Conservation (phyloP, 2,888 invertebrate species). For the Plagiodera versicolora region DNA sequence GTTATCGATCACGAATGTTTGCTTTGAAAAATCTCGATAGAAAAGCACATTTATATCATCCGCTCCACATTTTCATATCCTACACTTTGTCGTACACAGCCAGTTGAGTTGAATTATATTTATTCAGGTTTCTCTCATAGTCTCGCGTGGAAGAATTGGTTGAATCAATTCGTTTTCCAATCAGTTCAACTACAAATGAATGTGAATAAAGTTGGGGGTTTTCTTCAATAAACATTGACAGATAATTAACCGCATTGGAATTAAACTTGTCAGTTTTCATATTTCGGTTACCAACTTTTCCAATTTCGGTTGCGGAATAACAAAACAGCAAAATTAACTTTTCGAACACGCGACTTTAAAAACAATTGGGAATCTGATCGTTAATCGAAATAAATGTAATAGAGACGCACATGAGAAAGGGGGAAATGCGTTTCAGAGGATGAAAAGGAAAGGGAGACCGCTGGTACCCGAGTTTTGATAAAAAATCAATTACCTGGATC, state of each 20-base stretch:
- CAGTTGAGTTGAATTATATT: too few relatives aligned
- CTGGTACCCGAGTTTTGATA: neutral
- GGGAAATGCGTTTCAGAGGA: neutral
- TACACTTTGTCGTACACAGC: too few relatives aligned
- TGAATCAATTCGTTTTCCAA: too few relatives aligned
- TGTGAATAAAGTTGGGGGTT: neutral
- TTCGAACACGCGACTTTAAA: neutral
- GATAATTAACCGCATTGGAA: neutral
- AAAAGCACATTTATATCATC: neutral
- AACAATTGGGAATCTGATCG: neutral
- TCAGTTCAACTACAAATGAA: too few relatives aligned
- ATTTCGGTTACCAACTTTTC: neutral
- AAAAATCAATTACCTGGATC: too few relatives aligned
- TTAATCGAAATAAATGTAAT: slow-evolving; percentile 16
- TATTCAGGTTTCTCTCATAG: too few relatives aligned
- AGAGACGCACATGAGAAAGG: slow-evolving; percentile 1
- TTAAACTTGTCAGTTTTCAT: slow-evolving; percentile 1
- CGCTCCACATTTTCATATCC: neutral
- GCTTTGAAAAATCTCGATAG: neutral
- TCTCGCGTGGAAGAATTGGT: too few relatives aligned
- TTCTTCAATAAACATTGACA: neutral
- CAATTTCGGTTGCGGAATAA: neutral
- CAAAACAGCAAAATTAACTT: slow-evolving; percentile 1
- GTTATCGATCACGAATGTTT: neutral
- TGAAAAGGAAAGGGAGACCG: neutral